Evolutionary conservation across 2,113 vertebrate genomes (phyloP).

Genomic region (Rutilus rutilus): DNA sequence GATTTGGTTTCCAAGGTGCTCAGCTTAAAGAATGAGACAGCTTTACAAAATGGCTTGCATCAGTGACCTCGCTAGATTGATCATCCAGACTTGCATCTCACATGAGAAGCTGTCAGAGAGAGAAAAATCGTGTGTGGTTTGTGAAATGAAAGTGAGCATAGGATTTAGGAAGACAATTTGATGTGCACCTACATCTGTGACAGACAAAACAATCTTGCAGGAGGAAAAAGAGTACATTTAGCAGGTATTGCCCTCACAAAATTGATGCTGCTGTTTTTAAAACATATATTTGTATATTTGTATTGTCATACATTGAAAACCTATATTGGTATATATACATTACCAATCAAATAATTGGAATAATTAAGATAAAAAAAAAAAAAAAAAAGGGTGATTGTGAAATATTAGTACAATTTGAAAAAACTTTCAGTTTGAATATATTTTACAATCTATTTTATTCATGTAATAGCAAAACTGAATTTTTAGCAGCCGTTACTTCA

Average conservation of each 20-base stretch:
- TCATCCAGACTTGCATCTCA: constrained; percentile 23
- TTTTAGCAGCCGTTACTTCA: no score
- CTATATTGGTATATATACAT: background rate
- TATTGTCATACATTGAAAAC: no score
- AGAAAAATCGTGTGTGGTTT: constrained; percentile 29
- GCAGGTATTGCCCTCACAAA: background rate
- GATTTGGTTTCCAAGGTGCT: constrained; percentile 5
- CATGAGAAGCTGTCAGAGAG: background rate
- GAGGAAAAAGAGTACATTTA: background rate
- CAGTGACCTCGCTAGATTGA: constrained; percentile 26
- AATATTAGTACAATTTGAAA: no score
- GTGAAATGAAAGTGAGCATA: constrained; percentile 20
- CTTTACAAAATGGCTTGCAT: constrained; percentile 4
- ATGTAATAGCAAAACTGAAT: no score
- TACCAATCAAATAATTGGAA: no score
- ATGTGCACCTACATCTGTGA: background rate
- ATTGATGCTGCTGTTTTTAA: background rate
- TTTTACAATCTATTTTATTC: no score
- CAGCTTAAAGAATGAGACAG: background rate
- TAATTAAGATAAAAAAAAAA: no score
- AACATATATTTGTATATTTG: no score
- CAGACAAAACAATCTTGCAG: background rate
- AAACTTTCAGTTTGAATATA: no score
- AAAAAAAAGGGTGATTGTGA: no score
- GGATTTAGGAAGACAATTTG: constrained; percentile 1